Evolutionary conservation across 53 echinoderm and acorn worm genomes (phyloP), one percentile per base, ranked within the genome.

Genomic region (Antedon mediterranea): DNA sequence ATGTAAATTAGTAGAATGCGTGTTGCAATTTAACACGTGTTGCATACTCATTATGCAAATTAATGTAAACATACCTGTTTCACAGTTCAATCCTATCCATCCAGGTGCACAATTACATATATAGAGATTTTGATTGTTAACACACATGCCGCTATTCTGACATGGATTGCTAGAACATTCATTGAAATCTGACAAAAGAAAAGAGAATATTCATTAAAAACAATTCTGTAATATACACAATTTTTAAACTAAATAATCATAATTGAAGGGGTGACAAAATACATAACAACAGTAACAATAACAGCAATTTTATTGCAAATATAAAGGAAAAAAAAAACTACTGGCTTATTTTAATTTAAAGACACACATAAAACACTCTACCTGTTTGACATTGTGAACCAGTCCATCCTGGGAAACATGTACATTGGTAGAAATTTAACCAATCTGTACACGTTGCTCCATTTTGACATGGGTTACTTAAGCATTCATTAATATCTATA

Each of bases 151-250:
- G 14, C 71, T 32, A 71, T 70, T 78, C 28, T 15, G 79, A 78
- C 94, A 94, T 11, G 97, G 97, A 34, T 74, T 80, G 74, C 81
- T 87, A 3, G 15, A 70, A 23, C 97, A 97, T 71, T 97, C 97
- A 74, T 94, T 79, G 9, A 91, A 75, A 57, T 94, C 91, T 87
- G 31, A 27, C 57, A 73, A 76, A 26, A 71, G 32, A 72, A 32
- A 27, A 32, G 13, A 82, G 20, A 3, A 37, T 37, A 11, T 11
- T 37, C 37, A 4, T 37, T 37, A 6, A 11, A 37, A 37, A 37
- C 11, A n/a, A n/a, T 37, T 6, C 37, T 4, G 11, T 37, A 6
- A 11, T 37, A 37, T 37, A 37, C 4, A 37, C 4, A 37, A 37
- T 6, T 37, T n/a, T n/a, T n/a, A n/a, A n/a, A n/a, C n/a, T n/a